phyloP scores from a whole-genome alignment of 2,888 invertebrate species.

The Mimumesa dahlbomi region DNA sequence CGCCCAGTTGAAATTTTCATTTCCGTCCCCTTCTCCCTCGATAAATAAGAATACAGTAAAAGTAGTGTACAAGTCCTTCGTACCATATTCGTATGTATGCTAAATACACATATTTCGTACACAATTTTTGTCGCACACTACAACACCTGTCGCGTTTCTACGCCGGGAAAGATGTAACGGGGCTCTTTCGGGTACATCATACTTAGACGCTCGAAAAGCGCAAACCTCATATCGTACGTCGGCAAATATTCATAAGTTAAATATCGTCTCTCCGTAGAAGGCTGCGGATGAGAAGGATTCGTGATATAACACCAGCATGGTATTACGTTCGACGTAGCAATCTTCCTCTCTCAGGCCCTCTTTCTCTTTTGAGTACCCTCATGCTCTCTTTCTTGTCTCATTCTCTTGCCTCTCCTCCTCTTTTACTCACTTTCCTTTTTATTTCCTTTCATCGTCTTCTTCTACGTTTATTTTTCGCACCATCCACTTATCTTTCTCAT shows the following conservation, averaged over 20 bases:
- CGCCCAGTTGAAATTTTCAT: too few relatives aligned
- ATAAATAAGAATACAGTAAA: too few relatives aligned
- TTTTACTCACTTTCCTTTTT: constrained; percentile 7
- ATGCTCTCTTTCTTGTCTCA: neutral
- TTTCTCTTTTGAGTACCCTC: too few relatives aligned
- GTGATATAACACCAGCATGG: constrained; percentile 59
- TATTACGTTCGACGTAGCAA: constrained; percentile 58
- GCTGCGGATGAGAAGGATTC: constrained; percentile 40
- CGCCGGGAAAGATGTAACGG: constrained; percentile 19
- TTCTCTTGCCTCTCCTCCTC: constrained; percentile 9
- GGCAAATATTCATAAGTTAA: constrained; percentile 78
- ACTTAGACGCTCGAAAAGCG: constrained; percentile 72
- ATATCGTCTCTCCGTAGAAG: constrained; percentile 66
- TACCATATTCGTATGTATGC: too few relatives aligned
- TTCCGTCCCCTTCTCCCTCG: too few relatives aligned
- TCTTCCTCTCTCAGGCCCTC: constrained; percentile 8
- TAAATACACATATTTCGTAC: too few relatives aligned
- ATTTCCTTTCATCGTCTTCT: neutral
- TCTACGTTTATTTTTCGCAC: constrained; percentile 5
- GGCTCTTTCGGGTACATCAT: constrained; percentile 18
- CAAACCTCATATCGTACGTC: constrained; percentile 77
- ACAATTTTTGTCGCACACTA: neutral
- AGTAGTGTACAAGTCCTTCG: too few relatives aligned
- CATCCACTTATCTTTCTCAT: neutral
- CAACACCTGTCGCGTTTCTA: constrained; percentile 19